A percentile compares a stretch with the other conserved stretches of the same genome.
These are phyloP conservation scores for Pseudoips prasinana DNA, from an alignment of 2,888 invertebrate genomes.

Conservation along the genomic window DNA sequence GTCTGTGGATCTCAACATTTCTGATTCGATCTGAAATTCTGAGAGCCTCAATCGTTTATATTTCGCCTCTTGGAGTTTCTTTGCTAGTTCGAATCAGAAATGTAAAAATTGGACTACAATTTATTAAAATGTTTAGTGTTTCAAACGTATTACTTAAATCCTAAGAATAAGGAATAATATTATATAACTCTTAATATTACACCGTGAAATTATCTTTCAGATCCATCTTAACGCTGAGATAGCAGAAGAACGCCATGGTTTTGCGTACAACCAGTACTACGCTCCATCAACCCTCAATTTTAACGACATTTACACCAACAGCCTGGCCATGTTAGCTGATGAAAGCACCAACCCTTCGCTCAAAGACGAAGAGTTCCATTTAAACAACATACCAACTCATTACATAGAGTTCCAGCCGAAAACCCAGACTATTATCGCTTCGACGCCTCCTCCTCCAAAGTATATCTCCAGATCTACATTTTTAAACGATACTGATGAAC, in stretches of 20 bases:
- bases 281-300: conserved; percentile 46
- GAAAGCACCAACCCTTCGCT: conserved; percentile 19
- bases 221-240: conserved; percentile 27
- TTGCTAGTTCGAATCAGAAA: no score
- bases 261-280: conserved; percentile 27
- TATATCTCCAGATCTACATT: conserved; percentile 21
- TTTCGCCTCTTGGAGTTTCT: no score
- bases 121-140: no score
- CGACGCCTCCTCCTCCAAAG: conserved; percentile 29
- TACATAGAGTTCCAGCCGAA: conserved; percentile 42
- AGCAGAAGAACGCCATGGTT: conserved; percentile 37
- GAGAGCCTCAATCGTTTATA: no score
- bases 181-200: no score
- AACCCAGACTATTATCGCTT: conserved; percentile 1
- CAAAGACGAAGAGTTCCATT: conserved; percentile 36
- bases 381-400: conserved; percentile 30
- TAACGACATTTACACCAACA: conserved; percentile 51
- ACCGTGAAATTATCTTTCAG: no score
- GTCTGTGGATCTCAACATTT: no score
- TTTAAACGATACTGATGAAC: conserved; percentile 1
- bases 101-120: no score
- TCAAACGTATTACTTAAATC: no score
- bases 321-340: conserved; percentile 27
- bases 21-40: no score
- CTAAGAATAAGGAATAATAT: no score